Base-by-base conservation (phyloP, 2,113 vertebrate species). In the Ictalurus punctatus region DNA sequence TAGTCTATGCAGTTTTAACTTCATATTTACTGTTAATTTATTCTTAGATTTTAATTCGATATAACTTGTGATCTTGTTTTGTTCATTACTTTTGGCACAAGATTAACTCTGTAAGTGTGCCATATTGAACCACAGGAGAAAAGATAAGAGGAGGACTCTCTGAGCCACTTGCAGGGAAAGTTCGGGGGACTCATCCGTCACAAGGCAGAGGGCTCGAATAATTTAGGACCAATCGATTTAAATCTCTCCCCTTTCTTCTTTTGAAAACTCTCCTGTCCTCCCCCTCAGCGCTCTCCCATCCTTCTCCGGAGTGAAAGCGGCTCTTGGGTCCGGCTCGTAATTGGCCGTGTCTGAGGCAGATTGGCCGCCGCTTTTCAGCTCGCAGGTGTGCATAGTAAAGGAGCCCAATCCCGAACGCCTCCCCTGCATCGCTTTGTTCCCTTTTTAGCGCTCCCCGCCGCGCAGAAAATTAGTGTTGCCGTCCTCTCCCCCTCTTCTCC, bases 361-460 rank as follows among this genome's bases (percentile, higher is more conserved):
- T 96, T 96, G 95, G 96, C 94, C 93, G 81, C 52, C 78, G 92
- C 95, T 94, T 95, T 96, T 95, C 95, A 96, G 95, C 92, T 94
- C 93, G 96, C 96, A 96, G 96, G 96, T 96, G 96, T 95, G 94
- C 92, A 94, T 94, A 95, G 95, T 96, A 96, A 96, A 96, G 94
- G 93, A 92, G 89, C 90, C 54, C 92, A 95, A 93, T 93, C 89
- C 94, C 91, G 93, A 85, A 91, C 94, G 93, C 94, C 95, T 95
- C 95, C 95, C 95, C 94, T 93, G 92, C 94, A 88, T 89, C 93
- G 92, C 95, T 95, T 96, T 96, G 95, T 96, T 95, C 94, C 88
- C 92, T 87, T 92, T 92, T 95, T 93, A 91, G 88, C 86, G 89
- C 92, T 89, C 91, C 91, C 92, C 92, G 93, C 91, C 85, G 93